These are phyloP conservation scores for Etheostoma nigrum DNA, from an alignment of 2,797 vertebrate species.

Conservation along the genomic window DNA sequence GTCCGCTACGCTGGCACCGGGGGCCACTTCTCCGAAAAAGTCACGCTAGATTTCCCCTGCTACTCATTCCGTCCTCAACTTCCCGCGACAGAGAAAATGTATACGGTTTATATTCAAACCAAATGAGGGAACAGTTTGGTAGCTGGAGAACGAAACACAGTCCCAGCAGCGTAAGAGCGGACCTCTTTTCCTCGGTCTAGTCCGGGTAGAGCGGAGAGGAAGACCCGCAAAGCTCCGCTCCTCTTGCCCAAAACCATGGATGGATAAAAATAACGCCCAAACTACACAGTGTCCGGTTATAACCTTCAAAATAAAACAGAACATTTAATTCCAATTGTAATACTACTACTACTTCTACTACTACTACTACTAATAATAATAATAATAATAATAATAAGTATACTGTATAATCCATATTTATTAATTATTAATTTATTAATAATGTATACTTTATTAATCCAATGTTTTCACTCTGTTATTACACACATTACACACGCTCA, in stretches of 20 bases:
- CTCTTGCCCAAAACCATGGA: neutral
- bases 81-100: neutral
- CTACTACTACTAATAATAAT: too few relatives aligned
- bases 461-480: too few relatives aligned
- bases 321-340: fast-evolving
- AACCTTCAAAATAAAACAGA: conserved; percentile 43
- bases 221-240: conserved; percentile 4
- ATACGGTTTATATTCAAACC: neutral
- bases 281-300: neutral
- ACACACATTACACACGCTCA: too few relatives aligned
- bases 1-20: conserved; percentile 66
- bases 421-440: too few relatives aligned
- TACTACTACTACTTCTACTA: too few relatives aligned
- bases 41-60: conserved; percentile 42
- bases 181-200: neutral
- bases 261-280: neutral
- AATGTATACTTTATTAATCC: too few relatives aligned
- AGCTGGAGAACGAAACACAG: neutral
- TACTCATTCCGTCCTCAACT: conserved; percentile 42
- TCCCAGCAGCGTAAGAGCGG: neutral
- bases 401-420: too few relatives aligned
- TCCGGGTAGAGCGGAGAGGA: neutral
- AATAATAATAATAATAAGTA: too few relatives aligned
- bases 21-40: conserved; percentile 57
- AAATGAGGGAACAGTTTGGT: neutral